Base-by-base conservation (phyloP, 2,888 invertebrate genomes). In the Lissonota sp. region DNA sequence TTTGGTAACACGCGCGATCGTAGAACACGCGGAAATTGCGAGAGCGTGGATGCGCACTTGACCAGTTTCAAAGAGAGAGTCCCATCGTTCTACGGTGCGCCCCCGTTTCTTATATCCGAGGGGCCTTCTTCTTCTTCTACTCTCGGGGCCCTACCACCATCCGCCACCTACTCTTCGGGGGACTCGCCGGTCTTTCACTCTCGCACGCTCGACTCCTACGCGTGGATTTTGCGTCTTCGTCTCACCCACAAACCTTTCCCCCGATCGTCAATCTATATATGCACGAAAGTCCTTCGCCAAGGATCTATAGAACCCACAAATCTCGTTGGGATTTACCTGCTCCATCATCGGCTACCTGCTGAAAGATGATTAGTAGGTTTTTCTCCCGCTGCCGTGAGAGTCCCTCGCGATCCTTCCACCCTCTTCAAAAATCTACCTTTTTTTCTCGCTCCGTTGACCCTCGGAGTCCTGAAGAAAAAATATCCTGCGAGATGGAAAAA, bases 11-110 rank as follows among this genome's bases (percentile, higher is more conserved):
- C 71, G 37, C 46, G 44, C 66, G 67, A 12, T 58, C 42, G 44
- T 44, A 42, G 12, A 46, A 80, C 63, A 26, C 26, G 40, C 74
- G 73, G 51, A 71, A 72, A 57, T 12, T 14, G 40, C 12, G 51
- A 42, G 49, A 86, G 83, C 83, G 79, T 83, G 87, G 88, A 87
- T 88, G 88, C 85, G 88, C 90, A 86, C 90, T 88, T 89, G 88
- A 85, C 88, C 87, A 89, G 87, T 89, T 88, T 90, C 88, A 89
- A 89, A 89, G 90, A 91, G 90, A 91, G 91, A 91, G 90, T 91
- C 90, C 26, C 87, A 90, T 89, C 85, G 86, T 83, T 83, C 80
- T 83, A 85, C 86, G 78, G 84, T 86, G 85, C 83, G 84, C 86
- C 84, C 84, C 84, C 85, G 87, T 87, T 83, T 85, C 90, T 91